Evolutionary conservation across 53 echinoderm and acorn worm species (phyloP), one percentile per base, ranked within the genome.

Genomic region (Zoroaster sp.): DNA sequence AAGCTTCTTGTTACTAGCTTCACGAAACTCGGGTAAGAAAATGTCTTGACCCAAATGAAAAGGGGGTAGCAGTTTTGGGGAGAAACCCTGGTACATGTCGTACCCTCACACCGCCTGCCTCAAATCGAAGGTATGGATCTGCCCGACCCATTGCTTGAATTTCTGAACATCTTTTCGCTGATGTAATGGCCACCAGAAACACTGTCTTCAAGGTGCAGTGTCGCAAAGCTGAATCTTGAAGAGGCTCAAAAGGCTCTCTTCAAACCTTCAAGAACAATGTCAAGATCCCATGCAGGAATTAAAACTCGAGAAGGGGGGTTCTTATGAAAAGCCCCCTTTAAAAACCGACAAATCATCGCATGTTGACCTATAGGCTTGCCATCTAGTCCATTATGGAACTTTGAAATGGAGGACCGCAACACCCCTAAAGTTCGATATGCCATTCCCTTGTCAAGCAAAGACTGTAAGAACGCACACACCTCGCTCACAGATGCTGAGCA

Each of bases 101-200:
- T 30, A 76, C 76, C 6, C 76, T 76, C 49, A 76, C 17, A 3
- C 76, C 35, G 20, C 76, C 49, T 30, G 76, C 76, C 34, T 76
- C 49, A 76, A 76, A 76, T 18, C 51, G 52, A 12, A 76, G 76
- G 34, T 51, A 76, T 9, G 76, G 76, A 4, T 32, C 76, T 47
- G 21, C 30, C 9, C 36, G 76, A 49, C 76, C 51, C 76, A 76
- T 76, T 18, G 76, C 76, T 31, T 47, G 76, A 33, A 35, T 11
- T 34, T 76, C 49, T 3, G 76, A 76, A 76, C 76, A 76, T 76
- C 49, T 31, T 33, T 76, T 76, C 49, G 76, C 51, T 33, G 76
- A 76, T 33, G 76, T 32, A 12, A 76, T 49, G 40, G 49, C 47
- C 32, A 33, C 49, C 2, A 76, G 76, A 32, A 76, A 76, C 45